A percentile compares a stretch with the other conserved stretches of the same genome.
Evolutionary conservation across 2,888 invertebrate genomes (phyloP).

Genomic region (Miltochrista miniata): DNA sequence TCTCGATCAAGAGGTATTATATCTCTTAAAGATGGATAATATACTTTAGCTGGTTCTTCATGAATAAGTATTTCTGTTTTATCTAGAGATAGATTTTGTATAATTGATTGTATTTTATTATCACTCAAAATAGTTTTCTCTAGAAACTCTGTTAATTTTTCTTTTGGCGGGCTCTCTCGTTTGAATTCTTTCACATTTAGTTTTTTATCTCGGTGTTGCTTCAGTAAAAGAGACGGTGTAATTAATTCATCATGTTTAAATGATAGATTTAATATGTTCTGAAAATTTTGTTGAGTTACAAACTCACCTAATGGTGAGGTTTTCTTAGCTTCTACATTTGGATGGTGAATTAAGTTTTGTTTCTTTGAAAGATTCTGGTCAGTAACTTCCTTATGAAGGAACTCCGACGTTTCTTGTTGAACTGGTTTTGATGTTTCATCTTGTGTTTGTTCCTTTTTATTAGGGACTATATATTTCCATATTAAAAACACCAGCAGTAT

Average conservation of each 20-base stretch:
- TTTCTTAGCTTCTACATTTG: slow-evolving; percentile 7
- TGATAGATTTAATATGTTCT: slow-evolving; percentile 2
- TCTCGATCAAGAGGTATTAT: slow-evolving; percentile 36
- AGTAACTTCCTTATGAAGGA: slow-evolving; percentile 3
- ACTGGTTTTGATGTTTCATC: slow-evolving; percentile 18
- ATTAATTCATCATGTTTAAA: slow-evolving; percentile 29
- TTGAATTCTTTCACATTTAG: slow-evolving; percentile 41
- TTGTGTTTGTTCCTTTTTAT: slow-evolving; percentile 31
- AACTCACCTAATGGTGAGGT: slow-evolving; percentile 11
- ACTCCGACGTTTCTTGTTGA: slow-evolving; percentile 8
- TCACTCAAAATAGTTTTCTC: slow-evolving; percentile 76
- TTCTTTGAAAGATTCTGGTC: slow-evolving; percentile 4
- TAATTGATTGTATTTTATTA: slow-evolving; percentile 74
- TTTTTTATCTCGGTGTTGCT: slow-evolving; percentile 46
- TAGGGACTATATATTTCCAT: slow-evolving; percentile 62
- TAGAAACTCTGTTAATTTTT: slow-evolving; percentile 69
- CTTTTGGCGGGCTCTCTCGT: slow-evolving; percentile 75
- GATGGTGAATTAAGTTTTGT: slow-evolving; percentile 6
- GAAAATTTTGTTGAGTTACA: slow-evolving; percentile 8
- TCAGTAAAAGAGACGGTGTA: slow-evolving; percentile 47
- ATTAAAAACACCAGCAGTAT: slow-evolving; percentile 61
- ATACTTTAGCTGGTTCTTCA: slow-evolving; percentile 34
- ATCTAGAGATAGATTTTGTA: slow-evolving; percentile 72
- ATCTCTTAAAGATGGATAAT: slow-evolving; percentile 31
- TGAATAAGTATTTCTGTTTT: slow-evolving; percentile 47